Evolutionary conservation across 2,797 vertebrate genomes (phyloP), one percentile per base, ranked within the genome.

Genomic region (Urocyon cinereoargenteus): DNA sequence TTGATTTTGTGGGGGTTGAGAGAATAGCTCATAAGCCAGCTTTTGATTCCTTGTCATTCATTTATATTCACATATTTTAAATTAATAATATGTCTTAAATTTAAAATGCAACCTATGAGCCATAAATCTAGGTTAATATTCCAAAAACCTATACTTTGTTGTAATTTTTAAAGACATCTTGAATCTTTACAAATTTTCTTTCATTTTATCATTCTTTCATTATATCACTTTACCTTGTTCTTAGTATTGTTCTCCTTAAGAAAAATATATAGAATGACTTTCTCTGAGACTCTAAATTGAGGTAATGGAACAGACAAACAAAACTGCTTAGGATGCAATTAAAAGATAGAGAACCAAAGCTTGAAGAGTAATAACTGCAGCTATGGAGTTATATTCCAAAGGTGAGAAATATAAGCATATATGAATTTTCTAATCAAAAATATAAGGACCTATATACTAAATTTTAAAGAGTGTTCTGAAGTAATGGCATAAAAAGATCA

Each of bases 381-480:
- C 4, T 73, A 36, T 66, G 24, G 26, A 81, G 10, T 82, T 72
- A 66, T 70, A 49, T 73, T 86, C 57, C 49, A 75, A 19, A 77
- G 70, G 26, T 81, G 40, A 59, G 57, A 77, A 78, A 19, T 62
- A 16, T 24, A 95, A 19, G n/a, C 1, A 5, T 61, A 53, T 86
- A 31, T 87, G 31, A 86, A 90, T 90, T 90, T 77, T 45, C n/a
- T 77, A 62, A 92, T 89, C 16, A 34, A 82, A 93, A 86, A 62
- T 93, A 12, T 87, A 7, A 53, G 73, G 28, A 90, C 34, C 24
- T 66, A 18, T 68, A 59, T 70, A 49, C 31, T 79, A 86, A 91
- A 68, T 15, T n/a, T 45, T 89, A 62, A 89, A 73, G 31, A 21
- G 11, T 36, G 0, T 90, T 40, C 11, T 55, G 57, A n/a, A 86